Base-by-base conservation (phyloP, 2,888 invertebrate species). In the Lycia hirtaria region DNA sequence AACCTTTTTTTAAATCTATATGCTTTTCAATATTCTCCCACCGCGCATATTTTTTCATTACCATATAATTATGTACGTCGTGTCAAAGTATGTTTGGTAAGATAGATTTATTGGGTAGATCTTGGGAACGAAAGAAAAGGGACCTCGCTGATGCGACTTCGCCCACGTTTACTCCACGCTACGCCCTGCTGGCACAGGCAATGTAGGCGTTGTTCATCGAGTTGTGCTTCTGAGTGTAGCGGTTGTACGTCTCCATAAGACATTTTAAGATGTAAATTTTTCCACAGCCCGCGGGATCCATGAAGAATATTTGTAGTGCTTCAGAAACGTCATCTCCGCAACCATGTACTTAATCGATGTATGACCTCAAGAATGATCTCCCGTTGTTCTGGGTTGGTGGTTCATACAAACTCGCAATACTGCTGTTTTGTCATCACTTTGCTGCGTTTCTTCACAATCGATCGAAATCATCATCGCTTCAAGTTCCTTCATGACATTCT, bases 161-260 rank as follows among this genome's bases (percentile, higher is more conserved):
- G n/a, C n/a, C n/a, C n/a, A n/a, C n/a, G n/a, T n/a, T n/a, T n/a
- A n/a, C n/a, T n/a, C n/a, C n/a, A n/a, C n/a, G n/a, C n/a, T n/a
- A n/a, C n/a, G n/a, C n/a, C n/a, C n/a, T n/a, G 53, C 71, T 70
- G 28, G 76, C 78, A 69, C 76, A 78, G 15, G 72, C 65, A 48
- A 82, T 56, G 67, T 75, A 81, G 12, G 80, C 70, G 65, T 80
- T 77, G 67, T 65, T 72, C 48, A 64, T 45, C 33, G 68, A 69
- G 67, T 79, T 72, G 60, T 66, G 60, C 7, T 68, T 52, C 26
- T 41, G 41, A 33, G 73, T 57, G 61, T 64, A 78, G 20, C 78
- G 62, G 45, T 81, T 80, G 58, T 78, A 78, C 38, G 71, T 79
- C 61, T 81, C 80, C 26, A 41, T 33, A 51, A 22, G 35, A 35